These are phyloP conservation scores for Salticus scenicus DNA, from an alignment of 2,888 invertebrate species.

Conservation along the genomic window DNA sequence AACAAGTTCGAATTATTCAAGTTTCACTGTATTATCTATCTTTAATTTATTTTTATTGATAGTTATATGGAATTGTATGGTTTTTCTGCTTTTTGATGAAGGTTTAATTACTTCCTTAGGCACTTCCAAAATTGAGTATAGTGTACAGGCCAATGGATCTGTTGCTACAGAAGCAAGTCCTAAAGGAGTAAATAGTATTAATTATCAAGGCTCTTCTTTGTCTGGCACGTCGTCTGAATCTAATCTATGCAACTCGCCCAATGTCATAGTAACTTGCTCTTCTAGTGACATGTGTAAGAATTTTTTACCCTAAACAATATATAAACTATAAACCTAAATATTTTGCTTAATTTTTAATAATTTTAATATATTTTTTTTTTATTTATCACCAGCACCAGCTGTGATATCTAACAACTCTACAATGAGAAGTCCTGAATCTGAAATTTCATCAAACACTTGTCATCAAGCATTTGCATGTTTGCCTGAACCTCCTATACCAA, in stretches of 20 bases:
- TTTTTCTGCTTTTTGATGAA: no score
- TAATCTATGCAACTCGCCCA: constrained; percentile 42
- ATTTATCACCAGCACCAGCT: constrained; percentile 46
- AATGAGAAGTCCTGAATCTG: constrained; percentile 40
- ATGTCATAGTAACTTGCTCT: constrained; percentile 38
- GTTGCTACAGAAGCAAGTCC: constrained; percentile 30
- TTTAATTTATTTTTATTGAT: no score
- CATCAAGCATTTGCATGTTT: constrained; percentile 82
- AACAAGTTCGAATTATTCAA: no score
- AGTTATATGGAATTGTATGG: no score
- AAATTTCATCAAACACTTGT: constrained; percentile 42
- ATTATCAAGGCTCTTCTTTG: constrained; percentile 32
- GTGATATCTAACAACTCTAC: constrained; percentile 59
- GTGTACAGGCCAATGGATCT: constrained; percentile 54
- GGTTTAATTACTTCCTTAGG: no score
- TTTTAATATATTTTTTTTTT: neutral
- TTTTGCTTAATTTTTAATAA: no score
- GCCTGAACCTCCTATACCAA: constrained; percentile 92
- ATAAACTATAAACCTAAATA: no score
- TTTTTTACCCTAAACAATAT: neutral
- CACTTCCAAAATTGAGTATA: constrained; percentile 42
- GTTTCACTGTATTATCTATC: no score
- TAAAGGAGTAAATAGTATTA: constrained; percentile 39
- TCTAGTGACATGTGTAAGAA: constrained; percentile 45
- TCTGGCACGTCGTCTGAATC: constrained; percentile 46